These are phyloP conservation scores for Thaumatotibia leucotreta DNA, from an alignment of 1,140 invertebrate species.

Conservation along the genomic window DNA sequence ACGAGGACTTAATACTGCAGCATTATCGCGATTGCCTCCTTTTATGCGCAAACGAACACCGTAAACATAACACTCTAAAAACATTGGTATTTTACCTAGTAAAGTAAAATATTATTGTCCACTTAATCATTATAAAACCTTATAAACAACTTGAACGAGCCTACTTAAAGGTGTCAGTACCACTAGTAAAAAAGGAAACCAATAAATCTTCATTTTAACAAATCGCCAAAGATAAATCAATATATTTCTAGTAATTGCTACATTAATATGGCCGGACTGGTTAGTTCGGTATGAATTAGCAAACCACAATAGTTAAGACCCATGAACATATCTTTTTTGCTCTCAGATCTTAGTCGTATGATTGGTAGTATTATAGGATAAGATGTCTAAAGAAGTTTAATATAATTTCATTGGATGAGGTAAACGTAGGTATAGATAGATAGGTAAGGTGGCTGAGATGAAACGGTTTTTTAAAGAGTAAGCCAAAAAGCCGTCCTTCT, in stretches of 20 bases:
- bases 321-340: background rate
- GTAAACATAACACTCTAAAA: background rate
- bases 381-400: background rate
- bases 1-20: too few relatives aligned
- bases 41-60: background rate
- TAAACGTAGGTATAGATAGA: too few relatives aligned
- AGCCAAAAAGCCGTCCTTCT: too few relatives aligned
- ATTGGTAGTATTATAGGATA: background rate
- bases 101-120: background rate
- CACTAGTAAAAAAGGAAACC: background rate
- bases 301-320: background rate
- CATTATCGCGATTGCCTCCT: background rate
- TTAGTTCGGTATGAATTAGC: background rate
- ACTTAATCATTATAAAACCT: background rate
- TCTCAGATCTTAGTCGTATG: background rate
- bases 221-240: background rate
- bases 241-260: conserved; percentile 1
- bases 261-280: background rate
- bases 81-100: background rate
- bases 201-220: background rate
- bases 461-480: too few relatives aligned
- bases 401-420: background rate
- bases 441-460: too few relatives aligned
- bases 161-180: background rate
- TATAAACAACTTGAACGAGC: background rate